phyloP scores from a whole-genome alignment of 2,888 invertebrate species.

The Tetramorium bicarinatum region DNA sequence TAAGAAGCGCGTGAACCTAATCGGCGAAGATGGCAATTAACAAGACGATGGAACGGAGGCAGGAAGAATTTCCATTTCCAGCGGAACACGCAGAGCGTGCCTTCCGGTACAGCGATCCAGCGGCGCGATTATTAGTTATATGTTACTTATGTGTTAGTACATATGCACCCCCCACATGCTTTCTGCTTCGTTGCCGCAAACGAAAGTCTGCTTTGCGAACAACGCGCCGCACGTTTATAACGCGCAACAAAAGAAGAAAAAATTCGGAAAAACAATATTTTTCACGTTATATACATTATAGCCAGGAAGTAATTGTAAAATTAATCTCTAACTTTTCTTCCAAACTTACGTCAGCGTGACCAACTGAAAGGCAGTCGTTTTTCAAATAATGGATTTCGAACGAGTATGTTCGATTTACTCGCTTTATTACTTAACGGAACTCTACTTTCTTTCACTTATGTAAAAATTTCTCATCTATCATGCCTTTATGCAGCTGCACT shows the following conservation, averaged over 20 bases:
- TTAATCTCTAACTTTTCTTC: not conserved
- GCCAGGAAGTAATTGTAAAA: conserved; percentile 12
- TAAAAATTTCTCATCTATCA: conserved; percentile 42
- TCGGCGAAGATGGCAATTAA: conserved; percentile 46
- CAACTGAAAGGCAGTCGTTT: not conserved
- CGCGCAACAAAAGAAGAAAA: not conserved
- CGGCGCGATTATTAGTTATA: conserved; percentile 68
- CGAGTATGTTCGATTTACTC: not conserved
- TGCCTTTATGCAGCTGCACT: not conserved
- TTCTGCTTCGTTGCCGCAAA: conserved; percentile 12
- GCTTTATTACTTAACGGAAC: conserved; percentile 25
- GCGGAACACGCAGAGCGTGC: conserved; percentile 80
- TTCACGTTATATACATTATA: not conserved
- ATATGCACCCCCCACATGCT: conserved; percentile 37
- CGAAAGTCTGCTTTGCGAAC: conserved; percentile 17
- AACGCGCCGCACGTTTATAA: not conserved
- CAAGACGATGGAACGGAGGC: conserved; percentile 60
- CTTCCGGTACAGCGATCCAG: conserved; percentile 83
- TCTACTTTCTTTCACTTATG: conserved; percentile 21
- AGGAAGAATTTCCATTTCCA: conserved; percentile 82
- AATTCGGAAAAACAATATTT: not conserved
- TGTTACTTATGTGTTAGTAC: conserved; percentile 4
- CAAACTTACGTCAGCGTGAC: not conserved
- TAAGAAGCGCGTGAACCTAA: conserved; percentile 37
- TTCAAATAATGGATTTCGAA: not conserved